phyloP scores from a whole-genome alignment of 2,888 invertebrate species.

The Luperina testacea region DNA sequence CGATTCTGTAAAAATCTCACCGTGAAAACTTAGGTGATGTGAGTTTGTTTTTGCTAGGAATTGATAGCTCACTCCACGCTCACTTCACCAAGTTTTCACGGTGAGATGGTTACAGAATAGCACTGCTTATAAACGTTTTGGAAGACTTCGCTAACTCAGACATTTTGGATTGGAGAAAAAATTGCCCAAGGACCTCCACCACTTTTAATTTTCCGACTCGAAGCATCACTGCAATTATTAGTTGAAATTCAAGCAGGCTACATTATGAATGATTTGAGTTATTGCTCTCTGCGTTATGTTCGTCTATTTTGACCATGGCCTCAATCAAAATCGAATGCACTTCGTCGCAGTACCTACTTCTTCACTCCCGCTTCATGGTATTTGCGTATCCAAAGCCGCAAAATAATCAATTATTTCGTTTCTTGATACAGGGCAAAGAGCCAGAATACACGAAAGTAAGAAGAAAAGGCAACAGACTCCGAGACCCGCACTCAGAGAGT shows the following conservation, averaged over 20 bases:
- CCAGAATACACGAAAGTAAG: conserved; percentile 95
- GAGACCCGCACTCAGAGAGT: conserved; percentile 95
- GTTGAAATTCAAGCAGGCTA: neutral
- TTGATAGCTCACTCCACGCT: too few species aligned
- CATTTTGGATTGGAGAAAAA: neutral
- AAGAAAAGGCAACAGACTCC: conserved; percentile 94
- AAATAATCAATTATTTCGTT: neutral
- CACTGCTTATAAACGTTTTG: neutral
- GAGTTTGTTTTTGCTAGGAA: too few species aligned
- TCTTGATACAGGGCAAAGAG: conserved; percentile 91
- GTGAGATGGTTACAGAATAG: too few species aligned
- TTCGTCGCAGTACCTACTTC: neutral
- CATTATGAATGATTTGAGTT: neutral
- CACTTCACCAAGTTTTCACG: too few species aligned
- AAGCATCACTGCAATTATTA: neutral
- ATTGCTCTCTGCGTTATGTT: neutral
- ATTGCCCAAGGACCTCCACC: neutral
- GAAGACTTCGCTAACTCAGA: neutral
- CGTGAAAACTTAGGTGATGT: too few species aligned
- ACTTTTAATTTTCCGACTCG: neutral
- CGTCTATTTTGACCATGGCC: neutral
- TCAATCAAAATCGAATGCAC: neutral
- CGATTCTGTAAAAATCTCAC: too few species aligned
- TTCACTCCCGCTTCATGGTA: neutral
- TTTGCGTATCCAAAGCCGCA: neutral